Conservation (phyloP, 2,113 vertebrate species). For the Apodemus sylvaticus region DNA sequence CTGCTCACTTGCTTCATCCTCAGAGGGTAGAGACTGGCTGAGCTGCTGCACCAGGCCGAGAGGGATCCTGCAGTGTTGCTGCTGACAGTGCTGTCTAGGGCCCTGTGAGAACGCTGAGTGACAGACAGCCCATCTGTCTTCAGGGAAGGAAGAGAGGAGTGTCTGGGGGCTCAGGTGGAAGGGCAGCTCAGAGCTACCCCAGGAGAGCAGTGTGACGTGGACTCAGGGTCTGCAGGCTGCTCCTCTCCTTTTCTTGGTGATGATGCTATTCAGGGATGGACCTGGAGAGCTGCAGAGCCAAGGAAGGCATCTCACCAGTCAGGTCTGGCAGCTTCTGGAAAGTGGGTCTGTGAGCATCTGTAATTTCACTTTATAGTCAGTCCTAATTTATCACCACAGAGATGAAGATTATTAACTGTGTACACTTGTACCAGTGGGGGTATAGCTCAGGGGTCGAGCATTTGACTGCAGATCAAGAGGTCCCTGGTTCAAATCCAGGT, state of each 20-base stretch:
- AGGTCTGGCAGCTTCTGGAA: no score
- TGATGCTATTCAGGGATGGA: neutral
- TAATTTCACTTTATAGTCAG: neutral
- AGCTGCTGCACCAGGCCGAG: neutral
- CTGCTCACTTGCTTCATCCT: neutral
- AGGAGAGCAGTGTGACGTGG: neutral
- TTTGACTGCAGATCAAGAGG: conserved; percentile 11
- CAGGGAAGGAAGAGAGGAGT: neutral
- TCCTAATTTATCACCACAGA: neutral
- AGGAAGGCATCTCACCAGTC: no score
- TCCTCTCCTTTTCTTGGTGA: neutral
- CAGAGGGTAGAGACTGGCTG: neutral
- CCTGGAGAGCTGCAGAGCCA: neutral
- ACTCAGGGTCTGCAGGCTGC: neutral
- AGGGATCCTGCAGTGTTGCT: neutral
- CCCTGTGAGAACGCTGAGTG: neutral
- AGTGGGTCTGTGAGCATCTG: neutral
- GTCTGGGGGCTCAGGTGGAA: neutral
- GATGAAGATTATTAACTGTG: neutral
- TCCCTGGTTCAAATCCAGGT: conserved; percentile 46
- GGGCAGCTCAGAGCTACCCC: neutral
- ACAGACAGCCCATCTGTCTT: neutral
- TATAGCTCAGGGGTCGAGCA: neutral
- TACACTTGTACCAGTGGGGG: neutral
- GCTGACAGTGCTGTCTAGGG: neutral